These are phyloP conservation scores for Morelia viridis DNA, from an alignment of 2,797 vertebrate species.

Conservation along the genomic window DNA sequence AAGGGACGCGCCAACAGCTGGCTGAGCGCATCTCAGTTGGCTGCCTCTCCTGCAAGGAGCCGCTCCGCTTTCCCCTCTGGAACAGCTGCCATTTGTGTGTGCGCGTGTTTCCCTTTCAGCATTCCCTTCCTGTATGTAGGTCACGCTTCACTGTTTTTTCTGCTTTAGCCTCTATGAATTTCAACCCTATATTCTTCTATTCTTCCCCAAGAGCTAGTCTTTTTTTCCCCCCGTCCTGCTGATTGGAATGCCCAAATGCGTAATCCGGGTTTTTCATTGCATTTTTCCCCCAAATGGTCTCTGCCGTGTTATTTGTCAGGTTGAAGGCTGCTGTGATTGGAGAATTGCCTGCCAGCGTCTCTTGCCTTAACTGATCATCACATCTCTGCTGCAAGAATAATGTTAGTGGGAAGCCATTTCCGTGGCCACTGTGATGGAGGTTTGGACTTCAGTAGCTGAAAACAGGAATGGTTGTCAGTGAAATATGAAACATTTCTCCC, in stretches of 20 bases:
- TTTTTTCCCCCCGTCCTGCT: not conserved
- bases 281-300: rapidly evolving
- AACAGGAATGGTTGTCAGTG: not conserved
- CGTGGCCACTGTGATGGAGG: not conserved
- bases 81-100: constrained; percentile 29
- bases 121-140: constrained; percentile 68
- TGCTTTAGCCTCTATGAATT: constrained; percentile 50
- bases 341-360: not conserved
- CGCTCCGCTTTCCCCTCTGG: constrained; percentile 59
- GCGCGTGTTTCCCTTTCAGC: constrained; percentile 18
- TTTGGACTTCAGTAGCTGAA: not conserved
- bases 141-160: constrained; percentile 54
- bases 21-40: constrained; percentile 18
- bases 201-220: not conserved
- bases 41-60: constrained; percentile 47
- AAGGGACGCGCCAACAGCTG: not conserved
- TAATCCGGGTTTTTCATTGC: not conserved
- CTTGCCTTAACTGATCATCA: not conserved
- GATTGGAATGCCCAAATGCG: not conserved
- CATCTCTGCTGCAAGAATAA: not conserved
- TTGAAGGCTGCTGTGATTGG: not conserved
- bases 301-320: not conserved
- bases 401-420: not conserved
- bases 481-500: not conserved
- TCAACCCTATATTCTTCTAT: constrained; percentile 1